Base-by-base conservation (phyloP, 2,888 invertebrate genomes). In the Aphodius sticticus region DNA sequence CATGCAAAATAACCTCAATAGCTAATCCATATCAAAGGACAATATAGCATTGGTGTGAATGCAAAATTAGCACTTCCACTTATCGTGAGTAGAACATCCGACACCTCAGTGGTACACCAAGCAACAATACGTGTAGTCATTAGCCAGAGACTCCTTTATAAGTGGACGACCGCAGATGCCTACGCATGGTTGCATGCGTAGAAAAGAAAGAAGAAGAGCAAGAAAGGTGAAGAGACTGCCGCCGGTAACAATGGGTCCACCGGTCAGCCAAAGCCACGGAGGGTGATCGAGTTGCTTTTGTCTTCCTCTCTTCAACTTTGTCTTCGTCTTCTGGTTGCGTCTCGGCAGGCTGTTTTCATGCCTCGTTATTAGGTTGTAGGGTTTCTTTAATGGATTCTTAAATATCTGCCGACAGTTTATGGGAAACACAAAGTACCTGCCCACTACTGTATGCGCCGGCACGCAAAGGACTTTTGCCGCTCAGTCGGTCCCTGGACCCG, bases 351-450 rank as follows among this genome's bases (percentile, higher is more conserved):
- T 85, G 85, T 83, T 84, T 85, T 86, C 86, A 84, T 84, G 84
- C 84, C 84, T 85, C 85, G 86, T 87, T 87, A 87, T 86, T 86
- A 87, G 85, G 85, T 86, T 85, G 85, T 86, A 85, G 84, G 86
- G 86, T 84, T 85, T 84, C 86, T 85, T 85, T 86, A 87, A 87
- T 86, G 86, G 87, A 83, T 85, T 86, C 86, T 86, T 87, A 87
- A 87, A 87, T 87, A 86, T 86, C 86, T 85, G 86, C 86, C 87
- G 87, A 87, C 87, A 86, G 86, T 81, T 81, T 81, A 80, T 80
- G 80, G 76, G 81, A 78, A 81, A 79, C 78, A 78, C 72, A 78
- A 70, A 70, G 70, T 80, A 80, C 79, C 79, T 81, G 79, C 78
- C 76, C 76, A 79, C 79, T 75, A 35, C 74, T 35, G 74, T 35